These are phyloP conservation scores for Myotis yumanensis DNA, from an alignment of 2,113 vertebrate genomes.

Conservation along the genomic window DNA sequence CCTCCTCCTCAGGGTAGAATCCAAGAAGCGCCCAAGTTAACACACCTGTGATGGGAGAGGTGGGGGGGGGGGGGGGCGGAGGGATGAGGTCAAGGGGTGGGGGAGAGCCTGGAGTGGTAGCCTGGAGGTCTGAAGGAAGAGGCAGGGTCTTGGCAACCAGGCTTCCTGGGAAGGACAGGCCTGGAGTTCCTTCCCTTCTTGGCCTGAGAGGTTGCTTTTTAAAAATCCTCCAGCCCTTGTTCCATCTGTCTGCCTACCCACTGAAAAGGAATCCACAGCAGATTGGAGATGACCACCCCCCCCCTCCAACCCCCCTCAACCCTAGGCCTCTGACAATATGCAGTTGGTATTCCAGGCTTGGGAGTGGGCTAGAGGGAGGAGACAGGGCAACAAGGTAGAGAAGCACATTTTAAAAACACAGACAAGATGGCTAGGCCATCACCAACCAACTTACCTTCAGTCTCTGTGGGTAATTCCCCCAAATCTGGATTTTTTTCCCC, in stretches of 20 bases:
- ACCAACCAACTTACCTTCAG: slow-evolving; percentile 59
- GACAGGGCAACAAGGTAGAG: slow-evolving; percentile 46
- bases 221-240: not conserved
- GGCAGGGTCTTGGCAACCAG: not conserved
- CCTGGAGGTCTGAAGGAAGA: not conserved
- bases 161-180: not conserved
- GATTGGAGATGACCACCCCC: not conserved
- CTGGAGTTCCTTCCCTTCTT: not conserved
- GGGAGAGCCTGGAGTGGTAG: too few relatives aligned
- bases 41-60: slow-evolving; percentile 94
- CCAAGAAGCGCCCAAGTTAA: slow-evolving; percentile 99
- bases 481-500: slow-evolving; percentile 4
- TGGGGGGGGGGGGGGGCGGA: not conserved
- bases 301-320: not conserved
- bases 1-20: slow-evolving; percentile 99
- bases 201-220: slow-evolving; percentile 15
- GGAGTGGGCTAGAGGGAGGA: not conserved
- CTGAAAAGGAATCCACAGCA: slow-evolving; percentile 10
- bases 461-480: slow-evolving; percentile 39
- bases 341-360: slow-evolving; percentile 36
- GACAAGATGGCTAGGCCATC: slow-evolving; percentile 53
- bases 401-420: slow-evolving; percentile 69
- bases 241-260: slow-evolving; percentile 45
- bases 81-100: not conserved
- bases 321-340: slow-evolving; percentile 51